Conservation (phyloP, 2,797 vertebrate genomes). For the Columba guinea region DNA sequence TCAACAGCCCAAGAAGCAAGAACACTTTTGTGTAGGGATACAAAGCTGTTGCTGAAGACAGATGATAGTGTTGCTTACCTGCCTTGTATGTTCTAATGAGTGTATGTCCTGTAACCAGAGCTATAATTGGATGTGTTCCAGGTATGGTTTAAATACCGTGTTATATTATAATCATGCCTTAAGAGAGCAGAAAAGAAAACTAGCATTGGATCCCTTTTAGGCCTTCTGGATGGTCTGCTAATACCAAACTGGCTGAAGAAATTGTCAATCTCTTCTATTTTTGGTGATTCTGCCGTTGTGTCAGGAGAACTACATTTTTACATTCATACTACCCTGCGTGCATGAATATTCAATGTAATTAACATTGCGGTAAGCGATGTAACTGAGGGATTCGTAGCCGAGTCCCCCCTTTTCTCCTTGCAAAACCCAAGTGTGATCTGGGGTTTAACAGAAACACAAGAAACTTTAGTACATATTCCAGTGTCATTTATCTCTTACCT, state of each 20-base stretch:
- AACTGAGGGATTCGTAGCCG: not conserved
- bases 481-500: slow-evolving; percentile 38
- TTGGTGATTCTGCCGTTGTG: not conserved
- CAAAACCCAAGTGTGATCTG: slow-evolving; percentile 3
- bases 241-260: not conserved
- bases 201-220: not conserved
- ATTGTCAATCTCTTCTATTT: not conserved
- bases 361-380: not conserved
- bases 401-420: not conserved
- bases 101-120: not conserved
- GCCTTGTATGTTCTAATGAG: not conserved
- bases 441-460: not conserved
- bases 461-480: not conserved
- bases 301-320: fast-evolving
- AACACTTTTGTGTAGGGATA: fast-evolving
- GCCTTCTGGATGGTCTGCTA: not conserved
- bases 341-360: not conserved
- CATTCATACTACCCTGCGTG: not conserved
- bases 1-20: not conserved
- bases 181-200: not conserved
- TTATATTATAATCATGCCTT: not conserved
- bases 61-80: not conserved
- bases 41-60: not conserved
- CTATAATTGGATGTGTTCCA: not conserved
- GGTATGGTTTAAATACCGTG: not conserved